A percentile compares a stretch with the other conserved stretches of the same genome.
phyloP scores from a whole-genome alignment of 2,888 invertebrate species.

The Pheosia tremula region DNA sequence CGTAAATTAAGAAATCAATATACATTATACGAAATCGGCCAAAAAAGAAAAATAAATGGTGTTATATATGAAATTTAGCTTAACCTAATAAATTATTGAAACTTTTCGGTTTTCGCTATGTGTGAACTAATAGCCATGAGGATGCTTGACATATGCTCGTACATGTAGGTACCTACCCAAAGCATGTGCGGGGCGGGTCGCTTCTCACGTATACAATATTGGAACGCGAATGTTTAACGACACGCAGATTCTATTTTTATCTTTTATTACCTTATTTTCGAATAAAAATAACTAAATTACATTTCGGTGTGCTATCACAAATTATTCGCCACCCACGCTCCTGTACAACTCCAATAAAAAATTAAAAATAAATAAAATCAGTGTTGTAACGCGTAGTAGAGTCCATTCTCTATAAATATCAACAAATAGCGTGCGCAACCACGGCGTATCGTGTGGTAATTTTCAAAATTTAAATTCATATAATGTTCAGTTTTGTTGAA shows the following conservation, averaged over 20 bases:
- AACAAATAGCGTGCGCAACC: slow-evolving; percentile 1
- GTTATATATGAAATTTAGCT: too few relatives aligned
- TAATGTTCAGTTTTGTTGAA: not conserved
- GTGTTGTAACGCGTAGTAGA: not conserved
- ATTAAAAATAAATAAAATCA: slow-evolving; percentile 4
- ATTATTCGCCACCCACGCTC: not conserved
- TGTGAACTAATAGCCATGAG: too few relatives aligned
- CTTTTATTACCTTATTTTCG: slow-evolving; percentile 4
- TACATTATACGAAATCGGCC: too few relatives aligned
- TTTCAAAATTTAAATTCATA: not conserved
- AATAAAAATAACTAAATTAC: not conserved
- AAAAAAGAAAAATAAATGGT: too few relatives aligned
- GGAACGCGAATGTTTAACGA: not conserved
- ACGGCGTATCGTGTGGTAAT: not conserved
- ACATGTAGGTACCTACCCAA: too few relatives aligned
- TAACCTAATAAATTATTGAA: too few relatives aligned
- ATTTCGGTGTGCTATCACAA: not conserved
- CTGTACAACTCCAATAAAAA: not conserved
- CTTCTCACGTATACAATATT: not conserved
- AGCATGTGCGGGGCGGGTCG: too few relatives aligned
- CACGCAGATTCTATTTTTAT: slow-evolving; percentile 3
- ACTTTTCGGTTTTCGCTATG: too few relatives aligned
- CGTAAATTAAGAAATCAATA: too few relatives aligned
- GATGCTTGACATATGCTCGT: too few relatives aligned
- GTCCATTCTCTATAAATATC: not conserved